These are phyloP conservation scores for Latrodectus geometricus DNA, from an alignment of 1,140 invertebrate species.

Conservation along the genomic window DNA sequence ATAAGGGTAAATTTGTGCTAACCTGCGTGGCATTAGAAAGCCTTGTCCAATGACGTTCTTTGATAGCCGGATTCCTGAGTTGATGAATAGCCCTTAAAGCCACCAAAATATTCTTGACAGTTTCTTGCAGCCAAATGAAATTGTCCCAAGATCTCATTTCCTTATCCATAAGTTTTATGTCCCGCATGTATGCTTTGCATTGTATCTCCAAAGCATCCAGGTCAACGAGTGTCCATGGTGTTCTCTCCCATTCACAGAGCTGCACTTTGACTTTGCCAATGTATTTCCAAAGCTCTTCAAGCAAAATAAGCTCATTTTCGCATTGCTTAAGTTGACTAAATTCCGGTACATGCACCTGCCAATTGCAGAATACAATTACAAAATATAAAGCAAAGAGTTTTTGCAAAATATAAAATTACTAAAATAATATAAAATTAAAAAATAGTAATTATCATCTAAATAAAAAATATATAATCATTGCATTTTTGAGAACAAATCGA, in stretches of 20 bases:
- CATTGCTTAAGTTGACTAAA: slow-evolving; percentile 93
- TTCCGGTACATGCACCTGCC: slow-evolving; percentile 78
- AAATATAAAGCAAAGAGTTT: too few species aligned
- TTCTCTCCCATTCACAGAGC: slow-evolving; percentile 96
- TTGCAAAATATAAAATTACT: too few species aligned
- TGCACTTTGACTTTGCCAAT: slow-evolving; percentile 89
- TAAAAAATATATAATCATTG: too few species aligned
- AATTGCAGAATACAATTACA: background rate
- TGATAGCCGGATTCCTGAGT: slow-evolving; percentile 93
- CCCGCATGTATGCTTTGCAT: slow-evolving; percentile 96
- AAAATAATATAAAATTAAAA: too few species aligned
- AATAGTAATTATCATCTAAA: too few species aligned
- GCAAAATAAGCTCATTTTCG: slow-evolving; percentile 86
- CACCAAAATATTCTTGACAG: slow-evolving; percentile 91
- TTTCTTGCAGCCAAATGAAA: slow-evolving; percentile 84
- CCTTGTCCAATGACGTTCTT: slow-evolving; percentile 96
- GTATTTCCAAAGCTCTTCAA: slow-evolving; percentile 97
- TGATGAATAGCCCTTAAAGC: slow-evolving; percentile 91
- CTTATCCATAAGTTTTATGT: slow-evolving; percentile 88
- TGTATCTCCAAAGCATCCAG: slow-evolving; percentile 99
- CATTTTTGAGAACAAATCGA: background rate
- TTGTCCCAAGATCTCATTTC: slow-evolving; percentile 90
- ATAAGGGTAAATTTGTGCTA: background rate
- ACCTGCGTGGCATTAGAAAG: slow-evolving; percentile 96
- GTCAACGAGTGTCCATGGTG: slow-evolving; percentile 94